Percentiles rank a stretch among this genome's conserved stretches.
phyloP scores from a whole-genome alignment of 1,140 invertebrate species.

The Elymnias hypermnestra region DNA sequence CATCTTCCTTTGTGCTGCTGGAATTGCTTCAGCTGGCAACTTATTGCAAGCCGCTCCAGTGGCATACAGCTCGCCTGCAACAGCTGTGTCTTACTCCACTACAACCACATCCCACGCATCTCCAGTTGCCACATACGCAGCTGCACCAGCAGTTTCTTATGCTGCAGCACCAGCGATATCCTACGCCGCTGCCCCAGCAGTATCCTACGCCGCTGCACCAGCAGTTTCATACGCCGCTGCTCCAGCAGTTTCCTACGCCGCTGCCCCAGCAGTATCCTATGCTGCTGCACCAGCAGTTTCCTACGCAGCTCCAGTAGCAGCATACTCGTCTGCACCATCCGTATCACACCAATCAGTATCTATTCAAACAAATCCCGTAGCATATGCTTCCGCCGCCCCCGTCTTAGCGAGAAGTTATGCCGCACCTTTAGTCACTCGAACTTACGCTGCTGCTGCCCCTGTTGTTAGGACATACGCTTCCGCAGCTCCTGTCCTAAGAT shows the following conservation, averaged over 20 bases:
- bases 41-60: slow-evolving; percentile 29
- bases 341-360: slow-evolving; percentile 10
- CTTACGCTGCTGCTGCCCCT: slow-evolving; percentile 29
- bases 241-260: slow-evolving; percentile 4
- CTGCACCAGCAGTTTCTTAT: background rate
- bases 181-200: slow-evolving; percentile 20
- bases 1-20: slow-evolving; percentile 30
- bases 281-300: slow-evolving; percentile 13
- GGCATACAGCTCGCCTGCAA: slow-evolving; percentile 28
- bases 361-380: slow-evolving; percentile 14
- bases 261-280: slow-evolving; percentile 13
- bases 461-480: slow-evolving; percentile 24
- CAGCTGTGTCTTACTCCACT: slow-evolving; percentile 30
- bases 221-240: background rate
- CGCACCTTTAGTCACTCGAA: slow-evolving; percentile 26
- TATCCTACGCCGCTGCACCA: slow-evolving; percentile 23
- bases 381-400: slow-evolving; percentile 30
- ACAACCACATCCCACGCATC: slow-evolving; percentile 23
- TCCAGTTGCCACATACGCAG: slow-evolving; percentile 15
- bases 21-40: slow-evolving; percentile 35
- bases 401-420: slow-evolving; percentile 28
- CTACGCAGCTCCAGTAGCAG: slow-evolving; percentile 13
- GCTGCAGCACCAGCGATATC: slow-evolving; percentile 15
- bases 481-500: slow-evolving; percentile 25
- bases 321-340: slow-evolving; percentile 20